A percentile compares a stretch with the other conserved stretches of the same genome.
Evolutionary conservation across 1,140 invertebrate genomes (phyloP).

Genomic region (Meloidogyne floridensis): DNA sequence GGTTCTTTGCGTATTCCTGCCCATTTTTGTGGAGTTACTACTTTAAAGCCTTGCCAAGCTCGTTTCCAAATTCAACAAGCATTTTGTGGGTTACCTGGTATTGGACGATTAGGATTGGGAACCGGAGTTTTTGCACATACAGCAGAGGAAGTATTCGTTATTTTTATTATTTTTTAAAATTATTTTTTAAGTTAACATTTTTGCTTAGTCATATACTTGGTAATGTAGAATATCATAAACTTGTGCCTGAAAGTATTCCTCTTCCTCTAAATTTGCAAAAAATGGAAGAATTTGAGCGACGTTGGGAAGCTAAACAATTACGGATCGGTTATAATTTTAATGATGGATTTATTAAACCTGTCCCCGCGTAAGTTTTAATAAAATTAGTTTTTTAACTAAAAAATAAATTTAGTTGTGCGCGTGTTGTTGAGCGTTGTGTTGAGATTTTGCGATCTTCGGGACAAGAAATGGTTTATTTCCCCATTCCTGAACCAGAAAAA

Average conservation of each 20-base stretch:
- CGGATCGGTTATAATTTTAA: conserved; percentile 57
- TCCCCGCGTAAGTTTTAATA: conserved; percentile 47
- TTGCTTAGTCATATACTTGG: conserved; percentile 34
- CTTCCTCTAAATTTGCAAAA: conserved; percentile 22
- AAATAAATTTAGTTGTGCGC: conserved; percentile 48
- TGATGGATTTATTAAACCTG: conserved; percentile 58
- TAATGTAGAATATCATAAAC: conserved; percentile 21
- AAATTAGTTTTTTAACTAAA: conserved; percentile 19
- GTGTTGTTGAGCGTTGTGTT: conserved; percentile 60
- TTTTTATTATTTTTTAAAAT: conserved; percentile 24
- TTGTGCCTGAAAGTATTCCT: conserved; percentile 25
- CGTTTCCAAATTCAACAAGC: conserved; percentile 48
- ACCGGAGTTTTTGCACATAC: conserved; percentile 63
- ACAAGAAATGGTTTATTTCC: conserved; percentile 57
- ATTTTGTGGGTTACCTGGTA: conserved; percentile 56
- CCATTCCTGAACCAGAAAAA: conserved; percentile 50
- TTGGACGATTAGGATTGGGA: conserved; percentile 54
- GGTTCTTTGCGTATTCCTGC: conserved; percentile 68
- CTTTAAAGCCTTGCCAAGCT: conserved; percentile 66
- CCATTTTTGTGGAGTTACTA: conserved; percentile 66
- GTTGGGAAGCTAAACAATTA: conserved; percentile 38
- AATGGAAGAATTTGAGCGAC: conserved; percentile 25
- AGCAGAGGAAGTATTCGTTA: conserved; percentile 52
- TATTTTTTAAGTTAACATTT: conserved; percentile 3
- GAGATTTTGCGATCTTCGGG: conserved; percentile 49